Conservation (phyloP, 2,888 invertebrate genomes). For the Strigamia transsilvanica region DNA sequence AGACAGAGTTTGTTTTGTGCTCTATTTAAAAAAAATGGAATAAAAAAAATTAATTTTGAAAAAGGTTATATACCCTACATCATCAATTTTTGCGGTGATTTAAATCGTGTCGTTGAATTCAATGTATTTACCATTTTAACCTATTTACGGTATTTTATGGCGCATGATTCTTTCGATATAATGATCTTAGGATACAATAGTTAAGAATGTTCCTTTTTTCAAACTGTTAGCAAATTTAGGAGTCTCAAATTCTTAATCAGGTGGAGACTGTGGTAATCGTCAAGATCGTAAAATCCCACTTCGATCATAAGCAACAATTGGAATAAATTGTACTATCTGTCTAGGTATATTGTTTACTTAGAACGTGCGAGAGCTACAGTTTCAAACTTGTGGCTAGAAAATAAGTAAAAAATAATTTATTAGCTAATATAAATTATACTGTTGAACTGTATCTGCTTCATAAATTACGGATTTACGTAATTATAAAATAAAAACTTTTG, state of each 20-base stretch:
- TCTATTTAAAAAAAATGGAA: neutral
- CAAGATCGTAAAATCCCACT: neutral
- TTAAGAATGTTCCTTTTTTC: neutral
- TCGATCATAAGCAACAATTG: neutral
- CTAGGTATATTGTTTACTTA: neutral
- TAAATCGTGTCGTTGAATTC: too few relatives aligned
- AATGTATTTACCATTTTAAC: too few relatives aligned
- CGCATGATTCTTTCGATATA: too few relatives aligned
- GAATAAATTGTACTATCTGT: neutral
- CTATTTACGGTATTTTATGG: too few relatives aligned
- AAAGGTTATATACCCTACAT: too few relatives aligned
- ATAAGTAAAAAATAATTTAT: neutral
- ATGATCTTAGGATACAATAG: too few relatives aligned
- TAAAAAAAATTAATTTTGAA: neutral
- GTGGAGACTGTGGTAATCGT: neutral
- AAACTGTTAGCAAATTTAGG: neutral
- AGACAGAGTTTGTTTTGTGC: neutral
- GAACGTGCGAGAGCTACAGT: neutral
- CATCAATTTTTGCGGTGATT: too few relatives aligned
- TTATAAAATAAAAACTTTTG: neutral
- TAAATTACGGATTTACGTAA: neutral
- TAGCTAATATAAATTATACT: neutral
- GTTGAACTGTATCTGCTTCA: neutral
- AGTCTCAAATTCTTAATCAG: neutral
- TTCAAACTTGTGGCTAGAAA: slow-evolving; percentile 5